phyloP scores from a whole-genome alignment of 2,797 vertebrate species.

The Otus scops region DNA sequence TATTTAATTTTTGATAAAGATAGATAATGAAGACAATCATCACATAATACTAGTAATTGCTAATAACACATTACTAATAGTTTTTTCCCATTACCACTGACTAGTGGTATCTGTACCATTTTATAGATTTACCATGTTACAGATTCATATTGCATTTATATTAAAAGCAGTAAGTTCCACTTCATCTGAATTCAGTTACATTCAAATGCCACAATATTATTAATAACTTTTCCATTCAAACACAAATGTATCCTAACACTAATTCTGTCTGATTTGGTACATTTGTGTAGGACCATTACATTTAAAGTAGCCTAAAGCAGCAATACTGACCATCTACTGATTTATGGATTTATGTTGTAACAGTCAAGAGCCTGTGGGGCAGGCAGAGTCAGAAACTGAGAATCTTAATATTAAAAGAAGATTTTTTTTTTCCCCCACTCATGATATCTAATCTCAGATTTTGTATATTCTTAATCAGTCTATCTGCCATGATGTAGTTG shows the following conservation, averaged over 20 bases:
- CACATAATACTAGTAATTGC: not conserved
- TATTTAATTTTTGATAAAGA: not conserved
- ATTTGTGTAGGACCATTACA: not conserved
- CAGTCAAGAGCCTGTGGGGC: not conserved
- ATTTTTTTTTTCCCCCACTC: not conserved
- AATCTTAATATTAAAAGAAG: not conserved
- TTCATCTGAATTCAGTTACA: not conserved
- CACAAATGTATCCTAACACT: not conserved
- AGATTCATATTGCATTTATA: not conserved
- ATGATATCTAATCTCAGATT: not conserved
- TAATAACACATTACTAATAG: not conserved
- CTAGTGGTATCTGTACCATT: not conserved
- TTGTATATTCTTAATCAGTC: not conserved
- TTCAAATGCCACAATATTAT: not conserved
- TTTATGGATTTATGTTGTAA: not conserved
- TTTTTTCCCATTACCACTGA: not conserved
- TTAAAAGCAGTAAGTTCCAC: not conserved
- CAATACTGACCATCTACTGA: not conserved
- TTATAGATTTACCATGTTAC: not conserved
- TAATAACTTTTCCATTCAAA: not conserved
- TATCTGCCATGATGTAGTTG: not conserved
- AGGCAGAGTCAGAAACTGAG: not conserved
- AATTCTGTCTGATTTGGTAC: not conserved
- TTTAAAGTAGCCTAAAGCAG: not conserved
- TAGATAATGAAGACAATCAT: not conserved